Percentiles rank a stretch among this genome's conserved stretches.
Conservation (phyloP, 2,888 invertebrate genomes). For the Hedychridium roseum region DNA sequence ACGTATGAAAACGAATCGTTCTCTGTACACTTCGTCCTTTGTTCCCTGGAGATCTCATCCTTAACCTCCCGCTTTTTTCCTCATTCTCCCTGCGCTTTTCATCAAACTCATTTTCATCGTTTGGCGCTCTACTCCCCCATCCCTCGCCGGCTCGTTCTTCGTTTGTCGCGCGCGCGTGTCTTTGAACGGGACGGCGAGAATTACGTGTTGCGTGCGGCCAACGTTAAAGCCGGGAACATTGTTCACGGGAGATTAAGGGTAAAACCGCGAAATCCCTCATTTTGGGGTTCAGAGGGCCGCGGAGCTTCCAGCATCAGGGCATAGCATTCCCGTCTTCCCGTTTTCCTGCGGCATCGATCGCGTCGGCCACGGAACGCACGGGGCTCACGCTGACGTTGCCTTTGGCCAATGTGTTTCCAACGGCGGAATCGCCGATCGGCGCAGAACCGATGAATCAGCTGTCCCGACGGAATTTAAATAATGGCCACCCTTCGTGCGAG, state of each 20-base stretch:
- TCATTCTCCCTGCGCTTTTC: too few species aligned
- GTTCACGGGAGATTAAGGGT: constrained; percentile 51
- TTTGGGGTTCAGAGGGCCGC: constrained; percentile 28
- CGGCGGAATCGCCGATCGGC: constrained; percentile 28
- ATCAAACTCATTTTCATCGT: too few species aligned
- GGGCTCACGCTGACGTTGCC: too few species aligned
- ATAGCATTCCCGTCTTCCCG: too few species aligned
- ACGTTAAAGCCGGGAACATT: constrained; percentile 48
- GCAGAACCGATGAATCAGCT: constrained; percentile 31
- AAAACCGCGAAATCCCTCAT: constrained; percentile 46
- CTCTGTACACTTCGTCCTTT: too few species aligned
- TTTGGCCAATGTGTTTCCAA: too few species aligned
- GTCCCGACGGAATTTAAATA: constrained; percentile 30
- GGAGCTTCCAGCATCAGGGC: too few species aligned
- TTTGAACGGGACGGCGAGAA: constrained; percentile 29
- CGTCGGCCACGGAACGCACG: too few species aligned
- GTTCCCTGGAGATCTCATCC: too few species aligned
- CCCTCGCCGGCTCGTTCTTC: too few species aligned
- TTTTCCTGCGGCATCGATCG: too few species aligned
- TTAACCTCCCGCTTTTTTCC: constrained; percentile 1
- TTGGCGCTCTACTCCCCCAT: too few species aligned
- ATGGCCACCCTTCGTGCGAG: constrained; percentile 5
- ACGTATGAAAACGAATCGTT: constrained; percentile 24
- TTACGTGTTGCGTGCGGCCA: constrained; percentile 51
- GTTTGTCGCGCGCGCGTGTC: not conserved